A percentile compares a stretch with the other conserved stretches of the same genome.
Conservation (phyloP, 2,888 invertebrate genomes). For the Venustoraphidia nigricollis region DNA sequence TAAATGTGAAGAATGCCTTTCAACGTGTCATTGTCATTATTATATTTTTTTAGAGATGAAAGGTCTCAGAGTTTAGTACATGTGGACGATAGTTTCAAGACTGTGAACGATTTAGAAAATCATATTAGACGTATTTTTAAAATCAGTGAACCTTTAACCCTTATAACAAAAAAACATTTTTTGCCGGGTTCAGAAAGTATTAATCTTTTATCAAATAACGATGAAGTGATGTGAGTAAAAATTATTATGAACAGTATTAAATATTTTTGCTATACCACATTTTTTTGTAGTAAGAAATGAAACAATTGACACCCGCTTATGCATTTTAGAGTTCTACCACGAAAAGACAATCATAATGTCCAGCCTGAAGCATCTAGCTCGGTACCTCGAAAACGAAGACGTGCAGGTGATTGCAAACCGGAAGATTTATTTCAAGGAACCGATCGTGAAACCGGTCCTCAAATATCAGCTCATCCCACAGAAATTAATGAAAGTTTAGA, state of each 20-base stretch:
- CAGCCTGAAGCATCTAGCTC: too few species aligned
- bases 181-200: constrained; percentile 2
- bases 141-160: background rate
- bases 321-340: too few species aligned
- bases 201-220: background rate
- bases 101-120: constrained; percentile 3
- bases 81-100: constrained; percentile 1
- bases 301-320: too few species aligned
- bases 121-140: constrained; percentile 2
- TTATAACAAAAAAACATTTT: constrained; percentile 3
- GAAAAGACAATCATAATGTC: too few species aligned
- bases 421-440: too few species aligned
- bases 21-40: constrained; percentile 2
- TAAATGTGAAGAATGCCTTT: background rate
- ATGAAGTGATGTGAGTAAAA: constrained; percentile 1
- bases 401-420: too few species aligned
- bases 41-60: constrained; percentile 2
- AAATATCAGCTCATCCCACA: too few species aligned
- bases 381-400: too few species aligned
- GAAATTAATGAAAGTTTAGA: too few species aligned
- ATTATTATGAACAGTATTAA: background rate
- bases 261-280: too few species aligned
- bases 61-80: background rate
- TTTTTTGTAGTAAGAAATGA: too few species aligned
- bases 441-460: too few species aligned